phyloP scores from a whole-genome alignment of 1,140 invertebrate species.

The Camponotus vicinus region DNA sequence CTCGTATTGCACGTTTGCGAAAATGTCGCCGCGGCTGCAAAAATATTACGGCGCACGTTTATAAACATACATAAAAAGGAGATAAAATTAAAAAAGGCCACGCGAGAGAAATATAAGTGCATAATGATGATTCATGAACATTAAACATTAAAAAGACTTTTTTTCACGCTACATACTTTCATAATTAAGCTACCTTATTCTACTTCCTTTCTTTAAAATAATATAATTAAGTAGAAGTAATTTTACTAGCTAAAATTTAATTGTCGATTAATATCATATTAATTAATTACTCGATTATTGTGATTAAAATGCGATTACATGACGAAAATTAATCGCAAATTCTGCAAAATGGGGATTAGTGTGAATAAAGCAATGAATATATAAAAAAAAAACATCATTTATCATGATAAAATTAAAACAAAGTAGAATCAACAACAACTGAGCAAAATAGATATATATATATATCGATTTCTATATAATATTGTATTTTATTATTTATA shows the following conservation, averaged over 20 bases:
- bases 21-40: background rate
- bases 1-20: background rate
- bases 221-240: background rate
- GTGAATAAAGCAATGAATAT: too few relatives aligned
- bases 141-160: background rate
- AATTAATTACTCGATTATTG: background rate
- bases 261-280: background rate
- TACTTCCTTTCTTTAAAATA: background rate
- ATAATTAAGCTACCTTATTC: background rate
- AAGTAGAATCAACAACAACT: background rate
- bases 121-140: background rate
- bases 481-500: too few relatives aligned
- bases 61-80: background rate
- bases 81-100: background rate
- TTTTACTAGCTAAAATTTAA: background rate
- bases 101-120: background rate
- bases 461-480: too few relatives aligned
- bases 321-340: background rate
- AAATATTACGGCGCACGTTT: conserved; percentile 11
- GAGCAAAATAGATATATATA: background rate
- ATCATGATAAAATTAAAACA: too few relatives aligned
- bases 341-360: background rate
- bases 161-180: background rate
- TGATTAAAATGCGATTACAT: background rate
- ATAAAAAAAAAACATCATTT: too few relatives aligned